phyloP scores from a whole-genome alignment of 2,797 vertebrate genomes.

The Sciurus carolinensis region DNA sequence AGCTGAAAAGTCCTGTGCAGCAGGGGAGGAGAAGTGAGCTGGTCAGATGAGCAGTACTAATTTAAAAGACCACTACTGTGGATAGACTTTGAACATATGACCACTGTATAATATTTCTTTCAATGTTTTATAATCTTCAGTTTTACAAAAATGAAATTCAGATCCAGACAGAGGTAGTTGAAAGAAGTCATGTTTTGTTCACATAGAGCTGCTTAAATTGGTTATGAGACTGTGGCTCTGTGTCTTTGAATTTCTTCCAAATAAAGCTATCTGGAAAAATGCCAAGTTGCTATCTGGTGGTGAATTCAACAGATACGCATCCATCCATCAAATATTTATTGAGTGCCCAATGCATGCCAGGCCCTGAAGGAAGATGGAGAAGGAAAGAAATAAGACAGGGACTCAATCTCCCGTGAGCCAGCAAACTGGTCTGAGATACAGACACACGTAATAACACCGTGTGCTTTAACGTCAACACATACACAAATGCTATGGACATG shows the following conservation, averaged over 20 bases:
- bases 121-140: not conserved
- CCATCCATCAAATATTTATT: constrained; percentile 72
- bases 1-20: not conserved
- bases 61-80: not conserved
- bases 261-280: constrained; percentile 70
- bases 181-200: constrained; percentile 46
- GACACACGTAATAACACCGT: not conserved
- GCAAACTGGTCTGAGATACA: not conserved
- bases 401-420: not conserved
- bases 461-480: not conserved
- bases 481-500: not conserved
- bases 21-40: not conserved
- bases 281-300: constrained; percentile 73
- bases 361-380: constrained; percentile 19
- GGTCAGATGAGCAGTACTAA: not conserved
- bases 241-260: constrained; percentile 69
- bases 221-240: constrained; percentile 29
- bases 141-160: constrained; percentile 55
- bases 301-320: constrained; percentile 62
- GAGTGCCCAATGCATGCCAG: constrained; percentile 22
- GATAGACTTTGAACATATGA: not conserved
- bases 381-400: constrained; percentile 46
- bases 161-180: constrained; percentile 27
- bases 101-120: not conserved
- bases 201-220: constrained; percentile 3